A percentile compares a stretch with the other conserved stretches of the same genome.
phyloP scores from a whole-genome alignment of 1,140 invertebrate species.

The Musca vetustissima region DNA sequence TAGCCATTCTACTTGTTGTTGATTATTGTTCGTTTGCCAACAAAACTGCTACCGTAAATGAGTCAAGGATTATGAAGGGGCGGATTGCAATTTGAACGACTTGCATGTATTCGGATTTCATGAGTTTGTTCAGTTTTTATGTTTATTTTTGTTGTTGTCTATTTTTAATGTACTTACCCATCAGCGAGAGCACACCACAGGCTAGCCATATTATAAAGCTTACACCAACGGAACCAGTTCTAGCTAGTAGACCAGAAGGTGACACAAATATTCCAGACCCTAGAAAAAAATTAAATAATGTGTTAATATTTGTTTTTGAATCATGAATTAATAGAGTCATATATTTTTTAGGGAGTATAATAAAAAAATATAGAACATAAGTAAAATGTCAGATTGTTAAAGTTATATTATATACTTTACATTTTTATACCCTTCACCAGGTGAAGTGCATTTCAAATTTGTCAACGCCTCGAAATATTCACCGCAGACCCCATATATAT shows the following conservation, averaged over 20 bases:
- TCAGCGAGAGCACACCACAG: constrained; percentile 86
- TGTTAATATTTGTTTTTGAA: too few relatives aligned
- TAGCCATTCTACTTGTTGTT: neutral
- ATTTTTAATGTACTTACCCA: constrained; percentile 64
- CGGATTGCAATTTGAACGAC: too few relatives aligned
- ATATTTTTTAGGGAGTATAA: too few relatives aligned
- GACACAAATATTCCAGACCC: constrained; percentile 98
- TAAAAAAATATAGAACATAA: too few relatives aligned
- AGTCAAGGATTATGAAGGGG: neutral
- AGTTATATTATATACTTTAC: too few relatives aligned
- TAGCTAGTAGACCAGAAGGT: constrained; percentile 87
- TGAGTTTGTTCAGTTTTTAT: constrained; percentile 10
- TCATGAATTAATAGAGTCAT: too few relatives aligned
- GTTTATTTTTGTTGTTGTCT: neutral
- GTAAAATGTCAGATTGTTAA: too few relatives aligned
- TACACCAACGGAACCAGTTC: constrained; percentile 90
- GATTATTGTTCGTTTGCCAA: neutral
- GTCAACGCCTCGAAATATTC: too few relatives aligned
- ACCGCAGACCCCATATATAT: too few relatives aligned
- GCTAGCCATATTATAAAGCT: constrained; percentile 93
- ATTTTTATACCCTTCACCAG: too few relatives aligned
- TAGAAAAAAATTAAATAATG: constrained; percentile 44
- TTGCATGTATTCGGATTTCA: neutral
- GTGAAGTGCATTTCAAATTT: too few relatives aligned
- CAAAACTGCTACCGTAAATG: neutral